Percentiles rank a stretch among this genome's conserved stretches.
Conservation (phyloP, 2,113 vertebrate genomes). For the Apus apus region DNA sequence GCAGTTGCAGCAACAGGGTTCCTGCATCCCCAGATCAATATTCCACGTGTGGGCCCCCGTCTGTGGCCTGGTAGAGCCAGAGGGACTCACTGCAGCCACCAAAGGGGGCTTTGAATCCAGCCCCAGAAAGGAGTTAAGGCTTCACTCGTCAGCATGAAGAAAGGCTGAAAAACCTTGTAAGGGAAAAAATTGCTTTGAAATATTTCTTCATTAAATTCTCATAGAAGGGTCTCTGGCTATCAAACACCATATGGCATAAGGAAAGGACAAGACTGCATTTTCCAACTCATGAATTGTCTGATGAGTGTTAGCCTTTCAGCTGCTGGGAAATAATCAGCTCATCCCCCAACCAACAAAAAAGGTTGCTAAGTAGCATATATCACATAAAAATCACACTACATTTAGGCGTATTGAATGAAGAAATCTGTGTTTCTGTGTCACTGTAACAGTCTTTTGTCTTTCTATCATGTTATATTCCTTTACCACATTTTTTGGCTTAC, state of each 20-base stretch:
- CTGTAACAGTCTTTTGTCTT: background rate
- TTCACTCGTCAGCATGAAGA: background rate
- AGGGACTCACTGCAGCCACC: background rate
- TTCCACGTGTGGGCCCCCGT: accelerated
- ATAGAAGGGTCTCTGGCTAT: background rate
- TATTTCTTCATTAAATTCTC: conserved; percentile 1
- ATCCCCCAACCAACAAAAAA: background rate
- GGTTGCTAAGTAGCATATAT: background rate
- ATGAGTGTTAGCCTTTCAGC: background rate
- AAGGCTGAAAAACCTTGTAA: background rate
- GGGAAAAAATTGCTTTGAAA: background rate
- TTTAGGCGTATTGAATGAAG: background rate
- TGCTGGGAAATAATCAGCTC: background rate
- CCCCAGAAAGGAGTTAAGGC: background rate
- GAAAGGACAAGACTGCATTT: background rate
- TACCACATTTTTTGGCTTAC: background rate
- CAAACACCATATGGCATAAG: background rate
- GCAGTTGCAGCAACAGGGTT: background rate
- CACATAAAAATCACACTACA: background rate
- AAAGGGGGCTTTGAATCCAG: background rate
- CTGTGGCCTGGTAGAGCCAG: accelerated
- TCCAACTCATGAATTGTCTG: background rate
- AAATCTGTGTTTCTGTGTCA: background rate
- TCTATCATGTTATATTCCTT: conserved; percentile 8
- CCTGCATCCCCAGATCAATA: background rate